Base-by-base conservation (phyloP, 2,113 vertebrate genomes). In the Gnathonemus longibarbis region DNA sequence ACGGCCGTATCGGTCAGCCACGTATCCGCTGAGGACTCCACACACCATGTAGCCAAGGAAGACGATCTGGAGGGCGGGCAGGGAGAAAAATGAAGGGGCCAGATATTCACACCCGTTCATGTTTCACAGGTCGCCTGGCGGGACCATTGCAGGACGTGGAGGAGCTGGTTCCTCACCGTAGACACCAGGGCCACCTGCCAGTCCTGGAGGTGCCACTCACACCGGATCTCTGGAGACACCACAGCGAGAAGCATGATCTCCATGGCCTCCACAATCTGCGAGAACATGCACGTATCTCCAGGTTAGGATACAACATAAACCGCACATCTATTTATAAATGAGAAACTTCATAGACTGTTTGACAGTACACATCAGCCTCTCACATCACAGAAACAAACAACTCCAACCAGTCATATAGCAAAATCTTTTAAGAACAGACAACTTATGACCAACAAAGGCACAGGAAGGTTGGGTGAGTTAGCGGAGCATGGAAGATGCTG, bases 181-280 rank as follows among this genome's bases (percentile, higher is more conserved):
- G 98, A 99, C 88, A 99, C 98, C 4, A 99, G 94, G 0, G 98
- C 98, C 91, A 99, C 97, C 94, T 99, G 97, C 98, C 98, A 99
- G 89, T 98, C 97, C 5, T 97, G 92, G 90, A 99, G 96, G 50
- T 88, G 96, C 98, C 98, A 99, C 91, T 99, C 98, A 0, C 98
- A 99, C 1, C 96, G 93, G 24, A 96, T 98, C 92, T 97, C 96
- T 0, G 98, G 98, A 62, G 98, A 97, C 56, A 98, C 96, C 0
- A 99, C 97, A 0, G 98, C 97, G 66, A 99, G 93, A 10, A 99
- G 91, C 98, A 99, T 99, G 94, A 99, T 98, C 96, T 99, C 98
- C 98, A 99, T 98, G 5, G 98, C 98, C 93, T 99, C 98, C 0
- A 94, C 95, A 2, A 99, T 96, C 98, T 99, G 83, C 0, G 21